These are phyloP conservation scores for Zapornia atra DNA, from an alignment of 2,113 vertebrate species.

Conservation along the genomic window DNA sequence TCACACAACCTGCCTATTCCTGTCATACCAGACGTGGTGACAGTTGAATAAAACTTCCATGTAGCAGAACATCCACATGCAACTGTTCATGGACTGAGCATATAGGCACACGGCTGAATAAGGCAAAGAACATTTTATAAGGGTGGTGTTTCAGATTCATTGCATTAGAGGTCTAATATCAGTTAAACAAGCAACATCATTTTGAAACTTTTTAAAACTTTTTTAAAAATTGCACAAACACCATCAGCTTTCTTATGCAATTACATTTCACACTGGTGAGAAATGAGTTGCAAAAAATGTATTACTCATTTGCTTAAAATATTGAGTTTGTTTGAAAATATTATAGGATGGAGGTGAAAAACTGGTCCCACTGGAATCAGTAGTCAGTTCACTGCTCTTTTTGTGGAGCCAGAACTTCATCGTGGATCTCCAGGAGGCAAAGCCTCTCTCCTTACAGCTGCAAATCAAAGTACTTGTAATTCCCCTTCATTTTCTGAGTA, in stretches of 20 bases:
- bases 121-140: neutral
- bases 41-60: neutral
- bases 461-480: constrained; percentile 31
- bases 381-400: neutral
- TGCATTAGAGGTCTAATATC: neutral
- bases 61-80: neutral
- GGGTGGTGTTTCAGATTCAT: neutral
- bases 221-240: too few relatives aligned
- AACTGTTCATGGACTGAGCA: neutral
- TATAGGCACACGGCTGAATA: neutral
- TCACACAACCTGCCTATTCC: neutral
- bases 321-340: neutral
- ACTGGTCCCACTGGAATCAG: constrained; percentile 11
- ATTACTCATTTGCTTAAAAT: constrained; percentile 22
- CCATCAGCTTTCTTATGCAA: neutral
- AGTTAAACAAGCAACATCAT: neutral
- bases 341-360: neutral
- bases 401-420: neutral
- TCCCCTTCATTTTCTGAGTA: neutral
- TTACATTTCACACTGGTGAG: neutral
- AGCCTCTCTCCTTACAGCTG: neutral
- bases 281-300: neutral
- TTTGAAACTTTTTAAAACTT: neutral
- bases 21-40: neutral
- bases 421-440: neutral